phyloP scores from a whole-genome alignment of 2,888 invertebrate genomes.

The Gandaritis pyraliata region DNA sequence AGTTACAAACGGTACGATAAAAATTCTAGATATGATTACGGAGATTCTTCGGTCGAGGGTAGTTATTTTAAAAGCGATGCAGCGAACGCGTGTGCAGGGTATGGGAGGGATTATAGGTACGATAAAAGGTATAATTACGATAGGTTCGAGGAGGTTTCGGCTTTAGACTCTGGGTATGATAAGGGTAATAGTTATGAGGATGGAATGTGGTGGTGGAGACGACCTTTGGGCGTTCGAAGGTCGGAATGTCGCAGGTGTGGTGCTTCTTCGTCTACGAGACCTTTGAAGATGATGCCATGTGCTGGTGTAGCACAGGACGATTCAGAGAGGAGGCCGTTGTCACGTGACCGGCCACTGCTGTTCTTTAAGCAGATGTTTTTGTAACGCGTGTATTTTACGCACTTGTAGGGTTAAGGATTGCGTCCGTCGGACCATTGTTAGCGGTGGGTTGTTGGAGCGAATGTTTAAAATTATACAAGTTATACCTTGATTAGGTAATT shows the following conservation, averaged over 20 bases:
- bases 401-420: background rate
- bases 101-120: conserved; percentile 33
- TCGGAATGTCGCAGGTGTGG: conserved; percentile 66
- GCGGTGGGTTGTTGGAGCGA: background rate
- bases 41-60: conserved; percentile 35
- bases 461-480: background rate
- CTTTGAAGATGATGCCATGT: conserved; percentile 67
- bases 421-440: background rate
- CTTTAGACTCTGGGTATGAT: conserved; percentile 53
- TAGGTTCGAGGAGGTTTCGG: conserved; percentile 46
- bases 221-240: conserved; percentile 60
- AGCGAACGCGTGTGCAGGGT: conserved; percentile 42
- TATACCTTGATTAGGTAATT: background rate
- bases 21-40: conserved; percentile 39
- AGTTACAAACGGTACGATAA: conserved; percentile 41
- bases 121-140: conserved; percentile 32
- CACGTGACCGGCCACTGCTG: conserved; percentile 71
- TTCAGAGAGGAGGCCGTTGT: conserved; percentile 47
- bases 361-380: conserved; percentile 72
- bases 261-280: conserved; percentile 67
- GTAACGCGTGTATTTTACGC: conserved; percentile 31
- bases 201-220: conserved; percentile 65
- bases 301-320: conserved; percentile 56
- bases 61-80: conserved; percentile 29
- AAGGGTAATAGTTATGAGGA: conserved; percentile 51